Evolutionary conservation across 2,113 vertebrate species (phyloP).

Genomic region (Megaptera novaeangliae): DNA sequence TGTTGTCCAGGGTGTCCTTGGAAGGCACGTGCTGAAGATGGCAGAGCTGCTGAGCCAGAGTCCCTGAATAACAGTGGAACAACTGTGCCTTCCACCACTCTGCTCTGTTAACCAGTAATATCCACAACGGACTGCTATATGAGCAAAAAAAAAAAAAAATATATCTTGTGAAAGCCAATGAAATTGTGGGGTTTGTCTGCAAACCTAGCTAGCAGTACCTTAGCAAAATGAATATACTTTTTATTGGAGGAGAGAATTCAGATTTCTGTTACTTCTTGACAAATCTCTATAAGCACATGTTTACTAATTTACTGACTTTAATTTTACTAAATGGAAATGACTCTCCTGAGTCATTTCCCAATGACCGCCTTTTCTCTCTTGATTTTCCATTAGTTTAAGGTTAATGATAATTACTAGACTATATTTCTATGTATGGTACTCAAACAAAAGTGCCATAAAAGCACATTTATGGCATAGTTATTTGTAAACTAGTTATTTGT

Average conservation of each 20-base stretch:
- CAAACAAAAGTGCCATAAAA: neutral
- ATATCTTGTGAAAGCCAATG: neutral
- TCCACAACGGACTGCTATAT: neutral
- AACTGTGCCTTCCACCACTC: neutral
- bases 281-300: neutral
- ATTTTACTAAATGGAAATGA: neutral
- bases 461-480: neutral
- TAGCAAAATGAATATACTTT: slow-evolving; percentile 1
- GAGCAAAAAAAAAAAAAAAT: neutral
- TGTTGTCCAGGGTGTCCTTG: neutral
- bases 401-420: neutral
- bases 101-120: neutral
- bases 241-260: neutral
- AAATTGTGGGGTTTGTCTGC: neutral
- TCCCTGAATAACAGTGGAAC: neutral
- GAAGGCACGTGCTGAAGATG: neutral
- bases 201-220: neutral
- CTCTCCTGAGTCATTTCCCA: neutral
- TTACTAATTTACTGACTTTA: neutral
- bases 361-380: neutral
- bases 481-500: neutral
- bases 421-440: neutral
- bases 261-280: neutral
- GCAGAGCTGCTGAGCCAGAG: neutral
- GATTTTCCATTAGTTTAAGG: neutral